Evolutionary conservation across 2,888 invertebrate genomes (phyloP), one percentile per base, ranked within the genome.

Genomic region (Acleris holmiana): DNA sequence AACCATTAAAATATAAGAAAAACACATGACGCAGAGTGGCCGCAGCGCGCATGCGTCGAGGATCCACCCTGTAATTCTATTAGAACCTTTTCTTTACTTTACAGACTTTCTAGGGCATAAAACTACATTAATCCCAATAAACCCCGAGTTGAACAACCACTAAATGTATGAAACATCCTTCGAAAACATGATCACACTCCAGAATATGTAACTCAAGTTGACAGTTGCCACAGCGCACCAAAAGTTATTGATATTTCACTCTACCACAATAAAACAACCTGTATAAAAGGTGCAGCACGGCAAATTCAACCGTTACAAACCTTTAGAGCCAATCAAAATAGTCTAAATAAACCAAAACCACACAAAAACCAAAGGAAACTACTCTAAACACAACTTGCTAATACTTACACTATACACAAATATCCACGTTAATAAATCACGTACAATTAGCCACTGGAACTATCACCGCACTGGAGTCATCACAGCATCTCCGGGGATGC

Each of bases 321-420:
- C 8, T 49, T 46, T 23, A 18, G 8, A 18, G 17, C 49, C 18
- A 21, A 21, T 23, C 50, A 15, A 54, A 46, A 10, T 29, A 21
- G 15, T 47, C 21, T 13, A 49, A 54, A 29, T 5, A 49, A n/a
- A 29, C 13, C 7, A 17, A 49, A 65, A 21, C 46, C 54, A 60
- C 60, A 68, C 67, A 71, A 54, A 56, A 70, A 68, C 67, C 69
- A 75, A 75, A 71, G 70, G 71, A 68, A 67, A 71, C 72, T 64
- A 58, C 58, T 68, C 69, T 77, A 76, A 74, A 71, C 68, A 69
- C 69, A 69, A 70, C 56, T 66, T 74, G 76, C 77, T 76, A 73
- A 78, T 86, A 90, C 91, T 89, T 77, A 90, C 90, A 83, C 80
- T 79, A 76, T 76, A 73, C 76, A 71, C 76, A 68, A 70, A 58